phyloP scores from a whole-genome alignment of 2,797 vertebrate genomes.

The Anguilla marmorata region DNA sequence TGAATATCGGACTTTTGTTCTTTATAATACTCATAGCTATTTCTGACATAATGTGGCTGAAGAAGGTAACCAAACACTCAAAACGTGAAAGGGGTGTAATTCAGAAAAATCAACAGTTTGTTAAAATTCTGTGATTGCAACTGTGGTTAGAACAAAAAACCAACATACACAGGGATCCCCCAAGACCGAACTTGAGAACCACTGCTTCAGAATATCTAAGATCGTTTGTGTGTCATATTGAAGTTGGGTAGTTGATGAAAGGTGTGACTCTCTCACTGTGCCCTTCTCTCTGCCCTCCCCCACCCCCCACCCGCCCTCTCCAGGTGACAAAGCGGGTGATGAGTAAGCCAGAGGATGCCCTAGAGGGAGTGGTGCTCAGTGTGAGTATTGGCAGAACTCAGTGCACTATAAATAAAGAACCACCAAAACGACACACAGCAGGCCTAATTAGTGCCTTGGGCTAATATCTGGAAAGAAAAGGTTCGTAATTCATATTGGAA shows the following conservation, averaged over 20 bases:
- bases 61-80: no score
- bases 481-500: not conserved
- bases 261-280: not conserved
- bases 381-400: conserved; percentile 71
- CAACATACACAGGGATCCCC: no score
- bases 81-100: no score
- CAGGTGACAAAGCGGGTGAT: conserved; percentile 79
- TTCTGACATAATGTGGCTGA: no score
- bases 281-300: not conserved
- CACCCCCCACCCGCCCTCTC: not conserved
- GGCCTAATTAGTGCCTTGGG: no score
- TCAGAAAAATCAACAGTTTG: no score
- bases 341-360: conserved; percentile 89
- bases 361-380: conserved; percentile 91
- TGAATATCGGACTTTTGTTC: no score
- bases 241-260: not conserved
- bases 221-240: not conserved
- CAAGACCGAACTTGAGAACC: no score
- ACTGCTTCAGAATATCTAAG: not conserved
- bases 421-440: not conserved
- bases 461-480: not conserved
- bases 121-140: no score
- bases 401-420: not conserved
- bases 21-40: no score
- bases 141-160: no score